phyloP scores from a whole-genome alignment of 2,888 invertebrate genomes.

The Rhagonycha fulva region DNA sequence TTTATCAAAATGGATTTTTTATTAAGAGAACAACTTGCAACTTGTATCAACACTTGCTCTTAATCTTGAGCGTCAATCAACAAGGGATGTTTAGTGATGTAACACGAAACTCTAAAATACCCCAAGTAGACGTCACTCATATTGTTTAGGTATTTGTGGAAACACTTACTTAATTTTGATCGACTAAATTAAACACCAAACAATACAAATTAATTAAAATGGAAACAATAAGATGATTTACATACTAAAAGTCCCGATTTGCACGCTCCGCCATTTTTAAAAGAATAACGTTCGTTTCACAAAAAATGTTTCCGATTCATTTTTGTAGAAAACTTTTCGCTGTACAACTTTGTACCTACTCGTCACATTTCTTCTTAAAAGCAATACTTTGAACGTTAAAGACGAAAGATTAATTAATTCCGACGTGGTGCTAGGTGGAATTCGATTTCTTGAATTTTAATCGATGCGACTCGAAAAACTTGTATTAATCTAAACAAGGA shows the following conservation, averaged over 20 bases:
- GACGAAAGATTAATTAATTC: neutral
- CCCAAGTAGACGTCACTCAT: neutral
- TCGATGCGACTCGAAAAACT: neutral
- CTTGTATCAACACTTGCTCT: neutral
- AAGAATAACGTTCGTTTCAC: too few species aligned
- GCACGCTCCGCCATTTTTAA: neutral
- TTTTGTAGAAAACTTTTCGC: neutral
- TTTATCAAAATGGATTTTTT: neutral
- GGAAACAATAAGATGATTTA: neutral
- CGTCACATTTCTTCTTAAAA: neutral
- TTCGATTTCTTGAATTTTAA: neutral
- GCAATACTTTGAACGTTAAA: neutral
- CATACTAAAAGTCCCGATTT: neutral
- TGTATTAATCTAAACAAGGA: neutral
- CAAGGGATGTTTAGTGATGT: neutral
- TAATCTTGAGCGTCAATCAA: neutral
- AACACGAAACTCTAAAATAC: neutral
- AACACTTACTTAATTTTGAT: neutral
- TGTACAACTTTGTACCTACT: too few species aligned
- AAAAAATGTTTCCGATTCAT: neutral
- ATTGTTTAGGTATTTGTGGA: neutral
- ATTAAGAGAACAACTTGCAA: neutral
- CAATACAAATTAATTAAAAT: neutral
- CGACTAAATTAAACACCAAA: neutral
- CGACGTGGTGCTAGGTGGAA: neutral